Percentiles rank a stretch among this genome's conserved stretches.
Conservation (phyloP, 2,797 vertebrate genomes). For the Ispidina lecontei region DNA sequence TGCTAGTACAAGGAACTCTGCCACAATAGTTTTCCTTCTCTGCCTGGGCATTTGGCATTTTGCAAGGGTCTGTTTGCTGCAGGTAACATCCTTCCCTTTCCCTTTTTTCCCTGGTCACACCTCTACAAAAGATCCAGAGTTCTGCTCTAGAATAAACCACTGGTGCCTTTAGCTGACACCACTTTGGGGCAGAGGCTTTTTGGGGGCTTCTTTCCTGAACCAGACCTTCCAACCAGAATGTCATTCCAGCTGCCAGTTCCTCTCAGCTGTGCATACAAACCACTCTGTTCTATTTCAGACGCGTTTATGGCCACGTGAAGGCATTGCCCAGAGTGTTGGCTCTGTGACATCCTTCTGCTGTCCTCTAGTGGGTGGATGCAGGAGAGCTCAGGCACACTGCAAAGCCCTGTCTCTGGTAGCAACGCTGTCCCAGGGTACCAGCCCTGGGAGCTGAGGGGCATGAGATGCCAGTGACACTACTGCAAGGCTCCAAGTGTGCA, state of each 20-base stretch:
- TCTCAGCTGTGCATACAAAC: not conserved
- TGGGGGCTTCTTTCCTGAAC: not conserved
- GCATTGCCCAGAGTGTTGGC: fast-evolving
- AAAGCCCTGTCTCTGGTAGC: fast-evolving
- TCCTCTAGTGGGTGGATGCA: not conserved
- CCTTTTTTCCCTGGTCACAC: not conserved
- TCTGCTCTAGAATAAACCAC: not conserved
- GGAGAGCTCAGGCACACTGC: not conserved
- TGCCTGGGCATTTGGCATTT: not conserved
- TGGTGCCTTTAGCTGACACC: not conserved
- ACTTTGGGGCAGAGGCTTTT: not conserved
- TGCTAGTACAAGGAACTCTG: not conserved
- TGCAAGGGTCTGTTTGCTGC: not conserved
- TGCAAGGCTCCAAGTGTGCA: not conserved
- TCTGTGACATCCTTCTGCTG: not conserved
- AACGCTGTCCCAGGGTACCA: fast-evolving
- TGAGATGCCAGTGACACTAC: fast-evolving
- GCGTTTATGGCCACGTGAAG: fast-evolving
- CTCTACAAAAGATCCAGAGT: not conserved
- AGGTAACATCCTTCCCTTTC: not conserved
- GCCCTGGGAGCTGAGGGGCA: not conserved
- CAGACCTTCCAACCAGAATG: not conserved
- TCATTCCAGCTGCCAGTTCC: not conserved
- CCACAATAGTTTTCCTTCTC: not conserved
- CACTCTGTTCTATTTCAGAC: fast-evolving